Conservation (phyloP, 2,797 vertebrate genomes). For the Phylloscopus collybita region DNA sequence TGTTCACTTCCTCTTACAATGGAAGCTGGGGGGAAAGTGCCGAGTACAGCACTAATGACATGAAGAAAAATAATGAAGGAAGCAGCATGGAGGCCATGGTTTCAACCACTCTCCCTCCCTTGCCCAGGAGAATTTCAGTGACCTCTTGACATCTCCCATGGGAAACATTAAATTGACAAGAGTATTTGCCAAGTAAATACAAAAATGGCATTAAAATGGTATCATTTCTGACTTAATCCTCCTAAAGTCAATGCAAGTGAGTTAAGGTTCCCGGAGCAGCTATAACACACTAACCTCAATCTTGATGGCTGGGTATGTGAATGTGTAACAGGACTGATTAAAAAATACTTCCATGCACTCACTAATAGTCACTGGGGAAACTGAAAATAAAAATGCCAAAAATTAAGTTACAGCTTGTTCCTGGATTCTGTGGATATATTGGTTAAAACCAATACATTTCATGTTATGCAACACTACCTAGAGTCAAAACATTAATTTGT, state of each 20-base stretch:
- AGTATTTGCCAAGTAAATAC: slow-evolving; percentile 9
- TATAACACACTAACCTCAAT: neutral
- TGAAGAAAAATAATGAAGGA: slow-evolving; percentile 14
- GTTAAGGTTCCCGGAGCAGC: neutral
- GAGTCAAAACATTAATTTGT: neutral
- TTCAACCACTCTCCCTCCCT: neutral
- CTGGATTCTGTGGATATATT: neutral
- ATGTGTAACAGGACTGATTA: neutral
- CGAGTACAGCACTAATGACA: neutral
- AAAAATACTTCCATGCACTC: neutral
- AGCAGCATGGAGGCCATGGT: neutral
- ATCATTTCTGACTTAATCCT: slow-evolving; percentile 39
- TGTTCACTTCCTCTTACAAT: neutral
- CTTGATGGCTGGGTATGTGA: neutral
- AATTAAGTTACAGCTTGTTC: neutral
- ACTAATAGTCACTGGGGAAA: neutral
- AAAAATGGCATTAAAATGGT: slow-evolving; percentile 15
- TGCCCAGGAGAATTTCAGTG: neutral
- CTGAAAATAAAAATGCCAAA: neutral
- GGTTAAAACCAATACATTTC: neutral
- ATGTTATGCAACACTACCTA: neutral
- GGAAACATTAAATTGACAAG: slow-evolving; percentile 22
- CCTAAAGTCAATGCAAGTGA: neutral
- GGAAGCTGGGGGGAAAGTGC: neutral
- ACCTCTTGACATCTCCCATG: slow-evolving; percentile 16